Conservation (phyloP, 2,888 invertebrate genomes). For the Adineta ricciae region DNA sequence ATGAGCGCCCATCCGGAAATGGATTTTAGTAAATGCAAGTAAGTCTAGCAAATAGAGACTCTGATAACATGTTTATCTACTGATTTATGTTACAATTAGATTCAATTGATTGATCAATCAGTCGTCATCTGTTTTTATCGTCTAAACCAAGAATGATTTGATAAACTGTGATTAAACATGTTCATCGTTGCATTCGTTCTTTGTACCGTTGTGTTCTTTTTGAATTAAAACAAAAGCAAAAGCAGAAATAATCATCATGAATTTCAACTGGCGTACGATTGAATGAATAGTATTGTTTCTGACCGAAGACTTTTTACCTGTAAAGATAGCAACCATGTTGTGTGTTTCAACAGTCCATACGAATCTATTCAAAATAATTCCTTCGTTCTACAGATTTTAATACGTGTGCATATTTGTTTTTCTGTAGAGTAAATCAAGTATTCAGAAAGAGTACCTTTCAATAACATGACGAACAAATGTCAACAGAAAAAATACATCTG, state of each 20-base stretch:
- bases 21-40: conserved; percentile 96
- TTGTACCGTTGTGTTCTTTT: not conserved
- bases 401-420: no score
- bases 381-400: no score
- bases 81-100: not conserved
- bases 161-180: not conserved
- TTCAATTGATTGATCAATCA: not conserved
- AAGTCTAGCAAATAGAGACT: conserved; percentile 47
- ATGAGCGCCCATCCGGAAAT: conserved; percentile 98
- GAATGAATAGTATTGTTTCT: no score
- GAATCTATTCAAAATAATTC: no score
- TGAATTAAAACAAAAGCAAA: not conserved
- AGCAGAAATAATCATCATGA: not conserved
- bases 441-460: no score
- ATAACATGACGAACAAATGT: no score
- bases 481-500: no score
- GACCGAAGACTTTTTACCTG: no score
- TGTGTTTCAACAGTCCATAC: no score
- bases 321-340: no score
- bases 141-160: not conserved
- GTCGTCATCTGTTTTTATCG: not conserved
- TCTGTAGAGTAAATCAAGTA: no score
- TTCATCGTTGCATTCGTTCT: not conserved
- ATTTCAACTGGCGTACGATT: no score
- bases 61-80: not conserved